Conservation (phyloP, 2,888 invertebrate genomes). For the Clostera curtula region DNA sequence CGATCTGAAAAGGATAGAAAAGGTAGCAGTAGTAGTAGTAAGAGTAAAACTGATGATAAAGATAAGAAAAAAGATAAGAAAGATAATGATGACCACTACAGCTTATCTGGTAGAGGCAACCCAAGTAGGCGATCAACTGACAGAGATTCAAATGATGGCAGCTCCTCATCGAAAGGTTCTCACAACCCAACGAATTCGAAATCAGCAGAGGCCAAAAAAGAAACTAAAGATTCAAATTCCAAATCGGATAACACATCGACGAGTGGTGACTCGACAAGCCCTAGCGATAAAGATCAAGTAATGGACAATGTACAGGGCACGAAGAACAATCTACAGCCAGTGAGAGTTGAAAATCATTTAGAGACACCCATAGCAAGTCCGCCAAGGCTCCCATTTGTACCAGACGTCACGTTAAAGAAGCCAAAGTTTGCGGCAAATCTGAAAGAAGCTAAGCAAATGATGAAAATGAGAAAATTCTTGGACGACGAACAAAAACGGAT, state of each 20-base stretch:
- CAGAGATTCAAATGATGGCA: constrained; percentile 86
- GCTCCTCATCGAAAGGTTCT: constrained; percentile 66
- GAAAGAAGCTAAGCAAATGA: constrained; percentile 78
- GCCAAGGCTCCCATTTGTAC: constrained; percentile 54
- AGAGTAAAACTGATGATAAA: constrained; percentile 59
- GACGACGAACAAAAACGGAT: constrained; percentile 76
- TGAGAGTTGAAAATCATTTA: constrained; percentile 55
- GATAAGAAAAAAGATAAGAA: constrained; percentile 68
- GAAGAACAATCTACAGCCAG: constrained; percentile 39
- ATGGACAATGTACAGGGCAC: constrained; percentile 27
- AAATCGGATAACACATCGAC: constrained; percentile 62
- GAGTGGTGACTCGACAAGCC: constrained; percentile 65
- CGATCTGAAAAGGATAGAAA: constrained; percentile 64
- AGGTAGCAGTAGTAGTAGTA: constrained; percentile 45
- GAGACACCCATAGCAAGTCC: constrained; percentile 50
- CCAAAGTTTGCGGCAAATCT: constrained; percentile 81
- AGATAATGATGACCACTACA: constrained; percentile 82
- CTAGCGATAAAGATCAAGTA: constrained; percentile 62
- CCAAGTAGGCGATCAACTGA: constrained; percentile 83
- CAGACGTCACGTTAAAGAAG: constrained; percentile 74
- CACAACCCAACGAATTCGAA: constrained; percentile 48
- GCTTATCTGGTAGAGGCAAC: constrained; percentile 77
- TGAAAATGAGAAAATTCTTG: constrained; percentile 79
- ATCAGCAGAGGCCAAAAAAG: constrained; percentile 50
- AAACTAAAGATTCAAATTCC: constrained; percentile 54